phyloP scores from a whole-genome alignment of 2,888 invertebrate genomes.

The Agrochola circellaris region DNA sequence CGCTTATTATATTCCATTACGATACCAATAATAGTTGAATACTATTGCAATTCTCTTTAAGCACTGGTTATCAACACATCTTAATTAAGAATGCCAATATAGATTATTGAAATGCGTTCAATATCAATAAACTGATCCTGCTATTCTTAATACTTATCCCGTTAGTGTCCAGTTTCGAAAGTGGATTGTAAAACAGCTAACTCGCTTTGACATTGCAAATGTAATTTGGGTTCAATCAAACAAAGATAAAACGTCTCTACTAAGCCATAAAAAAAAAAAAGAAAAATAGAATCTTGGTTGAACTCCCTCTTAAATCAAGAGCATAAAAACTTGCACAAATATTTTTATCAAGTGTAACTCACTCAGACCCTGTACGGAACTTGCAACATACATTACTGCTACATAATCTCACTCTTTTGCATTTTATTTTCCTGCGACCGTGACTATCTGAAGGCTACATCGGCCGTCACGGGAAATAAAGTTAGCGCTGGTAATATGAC shows the following conservation, averaged over 20 bases:
- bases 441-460: slow-evolving; percentile 72
- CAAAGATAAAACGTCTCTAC: slow-evolving; percentile 5
- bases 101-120: slow-evolving; percentile 68
- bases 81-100: slow-evolving; percentile 77
- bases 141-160: slow-evolving; percentile 42
- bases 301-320: background rate
- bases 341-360: slow-evolving; percentile 23
- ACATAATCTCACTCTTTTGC: slow-evolving; percentile 49
- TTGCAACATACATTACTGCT: slow-evolving; percentile 29
- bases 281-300: background rate
- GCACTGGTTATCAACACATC: slow-evolving; percentile 75
- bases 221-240: slow-evolving; percentile 25
- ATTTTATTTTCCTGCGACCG: slow-evolving; percentile 70
- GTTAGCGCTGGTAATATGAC: slow-evolving; percentile 76
- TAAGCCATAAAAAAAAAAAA: background rate
- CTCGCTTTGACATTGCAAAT: slow-evolving; percentile 16
- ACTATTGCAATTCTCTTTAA: slow-evolving; percentile 81
- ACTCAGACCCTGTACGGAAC: slow-evolving; percentile 36
- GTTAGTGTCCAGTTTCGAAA: slow-evolving; percentile 49
- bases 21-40: slow-evolving; percentile 87
- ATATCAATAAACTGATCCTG: slow-evolving; percentile 65
- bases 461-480: slow-evolving; percentile 74
- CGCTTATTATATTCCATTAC: slow-evolving; percentile 89
- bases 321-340: background rate
- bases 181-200: slow-evolving; percentile 13